Percentiles rank a stretch among this genome's conserved stretches.
phyloP scores from a whole-genome alignment of 2,113 vertebrate species.

The Xiphias gladius region DNA sequence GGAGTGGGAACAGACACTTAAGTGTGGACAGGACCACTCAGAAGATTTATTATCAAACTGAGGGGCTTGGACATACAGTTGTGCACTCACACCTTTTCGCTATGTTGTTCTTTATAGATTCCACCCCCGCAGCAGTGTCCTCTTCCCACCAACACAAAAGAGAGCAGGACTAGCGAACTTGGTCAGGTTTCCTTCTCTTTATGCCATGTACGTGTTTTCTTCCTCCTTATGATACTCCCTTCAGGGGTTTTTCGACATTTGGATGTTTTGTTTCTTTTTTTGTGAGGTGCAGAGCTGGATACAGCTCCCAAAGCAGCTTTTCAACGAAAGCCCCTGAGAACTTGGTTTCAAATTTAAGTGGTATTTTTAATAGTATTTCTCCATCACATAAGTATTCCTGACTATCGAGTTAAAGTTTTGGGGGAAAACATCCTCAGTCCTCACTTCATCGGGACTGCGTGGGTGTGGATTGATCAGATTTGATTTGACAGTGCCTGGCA shows the following conservation, averaged over 20 bases:
- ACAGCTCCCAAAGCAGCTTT: constrained; percentile 9
- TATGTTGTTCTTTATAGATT: constrained; percentile 36
- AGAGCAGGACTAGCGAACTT: constrained; percentile 40
- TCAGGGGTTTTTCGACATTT: not conserved
- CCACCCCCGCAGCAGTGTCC: constrained; percentile 45
- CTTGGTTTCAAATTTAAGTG: not conserved
- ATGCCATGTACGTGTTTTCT: constrained; percentile 10
- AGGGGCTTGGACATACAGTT: constrained; percentile 48
- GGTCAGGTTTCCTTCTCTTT: constrained; percentile 56
- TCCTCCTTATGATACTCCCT: not conserved
- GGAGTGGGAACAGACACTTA: constrained; percentile 54
- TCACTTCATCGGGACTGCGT: not conserved
- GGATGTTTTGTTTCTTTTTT: constrained; percentile 11
- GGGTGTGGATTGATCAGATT: not conserved
- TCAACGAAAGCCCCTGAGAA: not conserved
- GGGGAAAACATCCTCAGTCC: not conserved
- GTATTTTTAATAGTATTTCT: not conserved
- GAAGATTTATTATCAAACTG: constrained; percentile 64
- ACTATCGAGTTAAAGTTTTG: not conserved
- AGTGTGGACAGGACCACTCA: constrained; percentile 57
- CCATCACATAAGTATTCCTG: not conserved
- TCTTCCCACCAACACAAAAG: constrained; percentile 60
- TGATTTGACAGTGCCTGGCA: not conserved
- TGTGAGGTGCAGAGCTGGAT: constrained; percentile 1
- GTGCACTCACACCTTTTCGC: constrained; percentile 33